Conservation (phyloP, 2,888 invertebrate genomes). For the Nephrotoma guestfalica region DNA sequence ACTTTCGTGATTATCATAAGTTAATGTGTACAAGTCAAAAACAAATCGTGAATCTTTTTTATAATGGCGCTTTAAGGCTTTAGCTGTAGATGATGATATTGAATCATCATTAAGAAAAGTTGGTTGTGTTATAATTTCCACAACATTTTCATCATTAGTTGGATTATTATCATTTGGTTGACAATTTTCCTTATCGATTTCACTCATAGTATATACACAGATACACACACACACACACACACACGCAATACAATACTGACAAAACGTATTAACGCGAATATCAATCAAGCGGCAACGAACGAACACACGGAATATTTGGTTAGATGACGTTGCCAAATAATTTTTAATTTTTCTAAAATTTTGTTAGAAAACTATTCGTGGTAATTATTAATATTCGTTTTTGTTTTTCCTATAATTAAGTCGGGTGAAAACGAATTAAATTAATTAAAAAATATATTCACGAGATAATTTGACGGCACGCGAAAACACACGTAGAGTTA, state of each 20-base stretch:
- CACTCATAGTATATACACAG: background rate
- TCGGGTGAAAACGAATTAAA: background rate
- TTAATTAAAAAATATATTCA: background rate
- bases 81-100: background rate
- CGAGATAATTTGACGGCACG: background rate
- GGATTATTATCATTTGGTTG: background rate
- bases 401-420: background rate
- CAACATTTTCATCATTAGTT: background rate
- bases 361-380: background rate
- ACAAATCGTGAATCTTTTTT: slow-evolving; percentile 77
- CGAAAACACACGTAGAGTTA: background rate
- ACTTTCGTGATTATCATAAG: slow-evolving; percentile 69
- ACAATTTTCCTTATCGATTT: background rate
- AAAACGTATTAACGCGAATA: too few relatives aligned
- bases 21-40: slow-evolving; percentile 70
- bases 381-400: background rate
- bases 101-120: background rate
- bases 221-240: background rate
- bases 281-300: too few relatives aligned
- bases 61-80: slow-evolving; percentile 45
- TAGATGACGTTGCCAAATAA: background rate
- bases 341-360: background rate
- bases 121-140: background rate
- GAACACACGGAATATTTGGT: background rate
- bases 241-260: background rate